Conservation (phyloP, 2,888 invertebrate genomes). For the Hirtodrosophila histrioides region DNA sequence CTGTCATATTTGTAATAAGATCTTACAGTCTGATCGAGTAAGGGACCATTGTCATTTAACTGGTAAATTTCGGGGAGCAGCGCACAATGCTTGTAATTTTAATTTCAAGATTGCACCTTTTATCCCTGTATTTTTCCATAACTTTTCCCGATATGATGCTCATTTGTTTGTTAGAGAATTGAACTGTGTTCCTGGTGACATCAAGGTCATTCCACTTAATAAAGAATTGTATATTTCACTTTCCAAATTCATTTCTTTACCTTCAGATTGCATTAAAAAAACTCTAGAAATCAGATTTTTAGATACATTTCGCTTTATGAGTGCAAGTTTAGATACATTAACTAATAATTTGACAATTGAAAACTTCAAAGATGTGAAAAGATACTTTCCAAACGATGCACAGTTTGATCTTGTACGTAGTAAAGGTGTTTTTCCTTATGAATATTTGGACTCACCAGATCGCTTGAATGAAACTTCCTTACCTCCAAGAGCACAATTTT, state of each 20-base stretch:
- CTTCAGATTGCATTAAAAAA: not conserved
- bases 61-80: too few species aligned
- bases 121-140: conserved; percentile 15
- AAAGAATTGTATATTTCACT: not conserved
- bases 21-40: too few species aligned
- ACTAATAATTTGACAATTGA: not conserved
- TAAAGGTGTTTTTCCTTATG: too few species aligned
- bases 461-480: too few species aligned
- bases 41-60: too few species aligned
- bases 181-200: not conserved
- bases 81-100: too few species aligned
- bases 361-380: not conserved
- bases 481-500: too few species aligned
- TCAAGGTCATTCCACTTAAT: not conserved
- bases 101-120: not conserved
- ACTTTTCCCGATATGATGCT: conserved; percentile 10
- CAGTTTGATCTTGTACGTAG: too few species aligned
- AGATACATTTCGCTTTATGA: not conserved
- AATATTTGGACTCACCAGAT: too few species aligned
- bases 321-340: not conserved
- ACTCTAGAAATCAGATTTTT: too few species aligned
- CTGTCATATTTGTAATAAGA: too few species aligned
- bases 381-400: not conserved
- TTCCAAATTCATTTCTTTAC: not conserved
- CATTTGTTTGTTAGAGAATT: not conserved